Evolutionary conservation across 2,888 invertebrate species (phyloP), one percentile per base, ranked within the genome.

Genomic region (Muscina levida): DNA sequence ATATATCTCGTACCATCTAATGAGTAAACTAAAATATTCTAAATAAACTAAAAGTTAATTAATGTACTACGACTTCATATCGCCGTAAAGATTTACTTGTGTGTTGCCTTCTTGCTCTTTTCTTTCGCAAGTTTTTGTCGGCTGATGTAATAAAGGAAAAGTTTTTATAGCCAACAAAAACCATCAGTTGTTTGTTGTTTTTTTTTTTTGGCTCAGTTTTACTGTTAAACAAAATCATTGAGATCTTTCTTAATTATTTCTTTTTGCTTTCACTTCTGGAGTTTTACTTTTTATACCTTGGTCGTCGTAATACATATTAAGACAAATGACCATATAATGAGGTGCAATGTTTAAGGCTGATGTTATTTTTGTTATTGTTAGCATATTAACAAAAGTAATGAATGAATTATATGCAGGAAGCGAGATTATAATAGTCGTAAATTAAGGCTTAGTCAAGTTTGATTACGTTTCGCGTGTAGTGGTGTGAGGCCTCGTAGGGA

Each of bases 301-400:
- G 42, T 48, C 48, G 70, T 48, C 71, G 77, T 74, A 75, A 81
- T 74, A 81, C 48, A 73, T 48, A 74, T 81, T 74, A 75, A 81
- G 77, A 81, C 74, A 81, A 81, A 81, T 77, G 67, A 68, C 70
- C 5, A 77, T 72, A 81, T 81, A 81, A 81, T 81, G 72, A 77
- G 72, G 72, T 81, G 74, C 67, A 71, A 81, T 42, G 62, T 62
- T 62, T 62, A 31, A 59, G 17, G 59, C n/a, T 39, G 62, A 42
- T 62, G n/a, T 62, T 42, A 24, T 22, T 71, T 13, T 59, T 59
- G 39, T 44, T 65, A 26, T 51, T 22, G 46, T 48, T 24, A 42
- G 37, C 66, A 59, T 59, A 66, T 77, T 72, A 72, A 39, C 53
- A 70, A 70, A 72, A 65, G 42, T 57, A 71, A 59, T 71, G 59